These are phyloP conservation scores for Ictidomys tridecemlineatus DNA, from an alignment of 2,113 vertebrate species.

Conservation along the genomic window DNA sequence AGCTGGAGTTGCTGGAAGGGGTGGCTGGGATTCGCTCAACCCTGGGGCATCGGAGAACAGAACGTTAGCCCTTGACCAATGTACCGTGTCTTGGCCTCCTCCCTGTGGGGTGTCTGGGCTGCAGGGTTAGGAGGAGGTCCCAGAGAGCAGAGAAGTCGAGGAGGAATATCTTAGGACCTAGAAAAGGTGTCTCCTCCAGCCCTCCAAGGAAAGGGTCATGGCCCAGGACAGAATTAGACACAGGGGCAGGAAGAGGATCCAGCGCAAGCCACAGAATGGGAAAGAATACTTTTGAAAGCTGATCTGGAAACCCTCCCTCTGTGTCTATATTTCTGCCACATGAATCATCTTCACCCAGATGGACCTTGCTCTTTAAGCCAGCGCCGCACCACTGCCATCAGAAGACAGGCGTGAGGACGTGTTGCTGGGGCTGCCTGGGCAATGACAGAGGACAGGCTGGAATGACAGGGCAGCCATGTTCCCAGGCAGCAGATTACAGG, in stretches of 20 bases:
- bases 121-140: neutral
- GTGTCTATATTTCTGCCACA: neutral
- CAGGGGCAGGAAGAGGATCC: neutral
- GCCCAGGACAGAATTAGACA: constrained; percentile 31
- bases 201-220: neutral
- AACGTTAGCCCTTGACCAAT: neutral
- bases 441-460: neutral
- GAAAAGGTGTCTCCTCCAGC: neutral
- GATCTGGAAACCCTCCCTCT: constrained; percentile 12
- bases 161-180: neutral
- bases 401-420: neutral
- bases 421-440: neutral
- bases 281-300: neutral
- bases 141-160: neutral
- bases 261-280: neutral
- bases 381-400: constrained; percentile 34
- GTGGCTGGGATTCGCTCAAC: neutral
- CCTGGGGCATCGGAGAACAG: neutral
- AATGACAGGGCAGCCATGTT: constrained; percentile 51
- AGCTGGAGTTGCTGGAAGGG: neutral
- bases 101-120: neutral
- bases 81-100: neutral
- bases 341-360: neutral
- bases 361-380: neutral
- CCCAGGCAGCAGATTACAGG: constrained; percentile 73